Base-by-base conservation (phyloP, 2,113 vertebrate genomes). In the Psephotus haematonotus region DNA sequence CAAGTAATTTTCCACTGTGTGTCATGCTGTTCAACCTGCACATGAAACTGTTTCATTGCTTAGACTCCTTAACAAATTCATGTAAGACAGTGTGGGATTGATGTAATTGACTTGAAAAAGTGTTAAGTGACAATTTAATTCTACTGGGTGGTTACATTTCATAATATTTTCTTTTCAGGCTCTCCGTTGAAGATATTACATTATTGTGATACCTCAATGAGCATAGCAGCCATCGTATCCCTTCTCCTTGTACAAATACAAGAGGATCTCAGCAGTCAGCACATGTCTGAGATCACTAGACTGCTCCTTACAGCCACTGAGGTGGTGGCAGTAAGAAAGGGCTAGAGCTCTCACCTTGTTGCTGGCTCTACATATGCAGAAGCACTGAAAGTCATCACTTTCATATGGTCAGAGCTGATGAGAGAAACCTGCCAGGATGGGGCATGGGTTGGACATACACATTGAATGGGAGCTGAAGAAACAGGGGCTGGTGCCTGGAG, bases 91-190 rank as follows among this genome's bases (percentile, higher is more conserved):
- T 33, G 39, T 75, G n/a, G 53, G 67, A 88, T 47, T 72, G 29
- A 77, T 83, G 63, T 69, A 86, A 91, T 55, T 60, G 76, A 92
- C 72, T 69, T 86, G 57, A 59, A 79, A 41, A 74, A 85, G 22
- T 76, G 47, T 71, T 80, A 79, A 91, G 17, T 55, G 92, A 81
- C 68, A 94, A 63, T 83, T 94, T 76, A 64, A 91, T 89, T 82
- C 76, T 35, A 46, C 76, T 64, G 39, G 22, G 52, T 83, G 52
- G 52, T 77, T 86, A 92, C 53, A 57, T 47, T 75, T 96, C 69
- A 67, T 68, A 92, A 71, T 93, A 82, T 87, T 95, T 92, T 92
- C 53, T 68, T 17, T 71, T 82, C 72, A 86, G 35, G 55, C 43
- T 82, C 41, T 81, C 28, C 15, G 57, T 0, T 87, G 62, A 81